Conservation (phyloP, 2,888 invertebrate genomes). For the Mimas tiliae region DNA sequence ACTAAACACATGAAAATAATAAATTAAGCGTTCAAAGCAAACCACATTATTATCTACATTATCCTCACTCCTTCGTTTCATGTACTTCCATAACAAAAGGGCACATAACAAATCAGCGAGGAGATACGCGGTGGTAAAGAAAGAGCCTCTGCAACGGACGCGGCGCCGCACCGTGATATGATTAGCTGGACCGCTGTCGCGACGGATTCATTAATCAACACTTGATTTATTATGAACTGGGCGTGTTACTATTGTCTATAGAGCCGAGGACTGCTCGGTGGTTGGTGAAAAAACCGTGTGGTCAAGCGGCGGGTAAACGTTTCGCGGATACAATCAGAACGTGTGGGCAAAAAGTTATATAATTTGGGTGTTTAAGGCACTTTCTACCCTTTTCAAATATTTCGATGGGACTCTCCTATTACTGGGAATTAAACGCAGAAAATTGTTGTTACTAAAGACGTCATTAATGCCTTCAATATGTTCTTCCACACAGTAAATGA, state of each 20-base stretch:
- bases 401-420: too few species aligned
- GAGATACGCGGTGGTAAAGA: conserved; percentile 3
- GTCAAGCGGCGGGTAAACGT: conserved; percentile 6
- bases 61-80: neutral
- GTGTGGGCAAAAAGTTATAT: neutral
- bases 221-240: conserved; percentile 71
- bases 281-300: conserved; percentile 13
- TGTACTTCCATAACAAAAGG: neutral
- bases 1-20: too few species aligned
- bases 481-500: too few species aligned
- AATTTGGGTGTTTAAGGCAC: neutral
- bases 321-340: neutral
- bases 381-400: too few species aligned
- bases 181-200: conserved; percentile 55
- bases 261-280: neutral
- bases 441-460: too few species aligned
- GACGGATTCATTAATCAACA: conserved; percentile 72
- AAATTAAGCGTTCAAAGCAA: too few species aligned
- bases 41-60: too few species aligned
- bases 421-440: too few species aligned
- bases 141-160: conserved; percentile 31
- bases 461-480: too few species aligned
- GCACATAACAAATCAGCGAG: conserved; percentile 1
- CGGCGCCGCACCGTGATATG: conserved; percentile 42
- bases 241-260: conserved; percentile 53